These are phyloP conservation scores for Archips crataeganus DNA, from an alignment of 2,888 invertebrate species.

Conservation along the genomic window DNA sequence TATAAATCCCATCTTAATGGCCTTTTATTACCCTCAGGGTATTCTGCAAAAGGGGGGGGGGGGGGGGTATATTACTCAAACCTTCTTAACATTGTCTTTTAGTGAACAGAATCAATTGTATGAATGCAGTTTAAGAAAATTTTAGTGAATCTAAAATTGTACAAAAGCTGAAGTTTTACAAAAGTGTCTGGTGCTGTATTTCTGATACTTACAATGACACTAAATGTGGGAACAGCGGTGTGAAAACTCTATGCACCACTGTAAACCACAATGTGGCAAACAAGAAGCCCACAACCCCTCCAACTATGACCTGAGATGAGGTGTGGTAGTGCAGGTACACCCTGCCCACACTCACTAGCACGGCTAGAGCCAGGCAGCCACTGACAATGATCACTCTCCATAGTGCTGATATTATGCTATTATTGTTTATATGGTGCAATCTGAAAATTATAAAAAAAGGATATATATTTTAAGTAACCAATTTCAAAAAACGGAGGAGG, in stretches of 20 bases:
- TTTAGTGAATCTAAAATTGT: no score
- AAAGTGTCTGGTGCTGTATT: neutral
- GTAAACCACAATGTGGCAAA: constrained; percentile 94
- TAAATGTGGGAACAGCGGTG: constrained; percentile 94
- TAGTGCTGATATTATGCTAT: constrained; percentile 90
- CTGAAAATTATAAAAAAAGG: constrained; percentile 73
- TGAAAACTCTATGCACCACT: constrained; percentile 91
- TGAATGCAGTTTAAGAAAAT: no score
- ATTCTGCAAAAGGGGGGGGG: no score
- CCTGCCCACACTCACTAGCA: constrained; percentile 89
- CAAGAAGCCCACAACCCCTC: constrained; percentile 89
- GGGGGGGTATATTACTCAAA: no score
- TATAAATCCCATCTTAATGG: no score
- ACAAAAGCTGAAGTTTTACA: no score
- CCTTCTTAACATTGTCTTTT: no score
- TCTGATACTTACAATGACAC: constrained; percentile 91
- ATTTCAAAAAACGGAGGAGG: no score
- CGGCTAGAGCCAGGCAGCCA: constrained; percentile 85
- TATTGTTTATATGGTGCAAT: constrained; percentile 93
- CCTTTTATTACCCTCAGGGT: no score
- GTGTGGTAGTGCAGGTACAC: constrained; percentile 96
- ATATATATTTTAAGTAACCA: neutral
- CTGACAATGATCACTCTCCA: constrained; percentile 89
- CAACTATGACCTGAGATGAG: constrained; percentile 92
- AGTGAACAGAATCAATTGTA: no score